Evolutionary conservation across 2,113 vertebrate genomes (phyloP).

Genomic region (Cyanoderma ruficeps): DNA sequence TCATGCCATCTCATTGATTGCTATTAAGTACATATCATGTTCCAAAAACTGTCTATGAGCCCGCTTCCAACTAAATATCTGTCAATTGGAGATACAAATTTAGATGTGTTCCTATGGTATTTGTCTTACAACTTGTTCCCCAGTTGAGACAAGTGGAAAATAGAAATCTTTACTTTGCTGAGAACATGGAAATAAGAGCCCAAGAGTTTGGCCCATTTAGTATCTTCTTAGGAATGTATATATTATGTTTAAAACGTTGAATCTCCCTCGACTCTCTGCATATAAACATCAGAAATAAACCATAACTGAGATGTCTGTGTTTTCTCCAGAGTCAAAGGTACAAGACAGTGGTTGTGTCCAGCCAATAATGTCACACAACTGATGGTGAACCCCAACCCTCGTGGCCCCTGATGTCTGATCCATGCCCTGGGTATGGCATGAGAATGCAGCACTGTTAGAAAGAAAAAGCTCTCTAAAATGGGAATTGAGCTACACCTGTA

Average conservation of each 20-base stretch:
- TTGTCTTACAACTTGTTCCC: background rate
- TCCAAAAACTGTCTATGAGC: background rate
- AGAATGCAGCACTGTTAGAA: background rate
- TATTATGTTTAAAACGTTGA: background rate
- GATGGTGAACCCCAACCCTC: rapidly evolving
- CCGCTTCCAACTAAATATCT: background rate
- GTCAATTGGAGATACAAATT: background rate
- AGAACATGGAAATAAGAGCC: background rate
- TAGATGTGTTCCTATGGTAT: background rate
- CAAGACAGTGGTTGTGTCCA: background rate
- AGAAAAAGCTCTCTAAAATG: background rate
- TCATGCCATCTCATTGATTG: background rate
- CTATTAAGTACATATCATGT: background rate
- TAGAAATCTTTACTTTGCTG: background rate
- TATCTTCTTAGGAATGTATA: background rate
- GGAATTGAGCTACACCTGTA: background rate
- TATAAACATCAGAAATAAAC: background rate
- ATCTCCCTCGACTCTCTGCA: background rate
- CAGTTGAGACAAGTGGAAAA: background rate
- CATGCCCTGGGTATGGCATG: background rate
- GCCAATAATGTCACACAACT: background rate
- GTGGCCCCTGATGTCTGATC: rapidly evolving
- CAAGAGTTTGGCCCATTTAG: background rate
- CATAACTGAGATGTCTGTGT: background rate
- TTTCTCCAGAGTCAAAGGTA: background rate